Evolutionary conservation across 1,140 invertebrate genomes (phyloP).

Genomic region (Globodera ellingtonae): DNA sequence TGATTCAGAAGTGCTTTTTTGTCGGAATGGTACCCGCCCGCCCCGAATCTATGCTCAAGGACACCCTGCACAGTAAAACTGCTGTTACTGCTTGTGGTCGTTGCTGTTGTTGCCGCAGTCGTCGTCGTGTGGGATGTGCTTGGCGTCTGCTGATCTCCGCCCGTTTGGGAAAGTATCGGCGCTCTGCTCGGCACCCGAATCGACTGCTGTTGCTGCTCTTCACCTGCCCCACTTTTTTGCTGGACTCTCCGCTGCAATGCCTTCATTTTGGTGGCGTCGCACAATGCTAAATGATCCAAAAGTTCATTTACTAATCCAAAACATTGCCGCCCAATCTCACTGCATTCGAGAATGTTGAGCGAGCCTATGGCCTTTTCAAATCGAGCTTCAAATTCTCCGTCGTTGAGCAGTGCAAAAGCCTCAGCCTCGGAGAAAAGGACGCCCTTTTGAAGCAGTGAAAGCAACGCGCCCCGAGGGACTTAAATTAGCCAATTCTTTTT

Average conservation of each 20-base stretch:
- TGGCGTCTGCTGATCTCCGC: background rate
- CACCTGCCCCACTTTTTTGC: background rate
- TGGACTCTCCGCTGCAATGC: constrained; percentile 24
- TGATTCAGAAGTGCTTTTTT: too few species aligned
- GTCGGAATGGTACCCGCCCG: background rate
- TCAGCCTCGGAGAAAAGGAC: constrained; percentile 40
- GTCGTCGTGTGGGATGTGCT: background rate
- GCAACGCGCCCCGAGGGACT: constrained; percentile 39
- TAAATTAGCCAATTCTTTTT: background rate
- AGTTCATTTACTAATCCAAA: background rate
- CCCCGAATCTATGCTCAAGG: background rate
- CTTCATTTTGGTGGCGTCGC: constrained; percentile 29
- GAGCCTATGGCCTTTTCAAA: constrained; percentile 45
- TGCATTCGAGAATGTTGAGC: constrained; percentile 39
- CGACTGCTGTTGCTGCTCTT: constrained; percentile 18
- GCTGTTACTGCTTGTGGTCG: constrained; percentile 7
- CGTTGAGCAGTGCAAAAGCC: constrained; percentile 35
- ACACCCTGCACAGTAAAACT: background rate
- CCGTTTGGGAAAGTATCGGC: constrained; percentile 2
- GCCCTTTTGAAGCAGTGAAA: constrained; percentile 40
- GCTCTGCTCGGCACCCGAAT: constrained; percentile 21
- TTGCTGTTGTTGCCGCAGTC: background rate
- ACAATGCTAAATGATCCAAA: constrained; percentile 26
- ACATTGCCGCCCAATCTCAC: constrained; percentile 23
- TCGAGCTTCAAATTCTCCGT: constrained; percentile 32